Conservation (phyloP, 2,797 vertebrate species). For the Fundulus diaphanus region DNA sequence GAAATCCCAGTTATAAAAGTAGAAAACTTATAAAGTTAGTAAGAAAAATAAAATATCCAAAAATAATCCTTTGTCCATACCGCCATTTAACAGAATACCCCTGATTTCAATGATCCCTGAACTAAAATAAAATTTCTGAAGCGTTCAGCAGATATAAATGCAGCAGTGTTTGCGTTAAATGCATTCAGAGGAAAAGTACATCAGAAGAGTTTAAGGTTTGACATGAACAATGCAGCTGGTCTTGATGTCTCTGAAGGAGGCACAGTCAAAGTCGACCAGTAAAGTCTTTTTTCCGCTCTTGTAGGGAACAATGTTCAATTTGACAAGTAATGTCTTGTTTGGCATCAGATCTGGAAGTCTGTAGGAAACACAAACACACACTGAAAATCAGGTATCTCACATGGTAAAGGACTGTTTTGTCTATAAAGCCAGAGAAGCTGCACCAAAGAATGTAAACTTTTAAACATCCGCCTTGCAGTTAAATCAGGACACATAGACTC, state of each 20-base stretch:
- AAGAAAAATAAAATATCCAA: too few species aligned
- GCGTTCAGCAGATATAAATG: background rate
- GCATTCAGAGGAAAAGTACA: background rate
- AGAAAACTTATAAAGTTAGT: too few species aligned
- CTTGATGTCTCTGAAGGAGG: conserved; percentile 78
- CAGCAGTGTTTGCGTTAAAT: background rate
- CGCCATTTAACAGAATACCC: too few species aligned
- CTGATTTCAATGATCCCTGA: too few species aligned
- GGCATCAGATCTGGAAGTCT: conserved; percentile 46
- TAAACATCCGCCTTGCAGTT: too few species aligned
- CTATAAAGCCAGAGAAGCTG: background rate
- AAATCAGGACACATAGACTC: too few species aligned
- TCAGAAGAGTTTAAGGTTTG: background rate
- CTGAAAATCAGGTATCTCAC: background rate
- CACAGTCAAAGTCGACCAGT: conserved; percentile 71
- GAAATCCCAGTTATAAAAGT: too few species aligned
- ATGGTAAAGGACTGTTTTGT: background rate
- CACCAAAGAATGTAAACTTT: background rate
- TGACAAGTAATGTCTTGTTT: accelerated
- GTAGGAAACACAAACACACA: background rate
- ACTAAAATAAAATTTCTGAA: too few species aligned
- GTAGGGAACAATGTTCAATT: conserved; percentile 43
- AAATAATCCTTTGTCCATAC: too few species aligned
- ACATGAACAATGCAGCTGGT: conserved; percentile 31
- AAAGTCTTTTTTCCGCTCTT: conserved; percentile 72